phyloP scores from a whole-genome alignment of 2,113 vertebrate genomes.

The Apteryx mantelli region DNA sequence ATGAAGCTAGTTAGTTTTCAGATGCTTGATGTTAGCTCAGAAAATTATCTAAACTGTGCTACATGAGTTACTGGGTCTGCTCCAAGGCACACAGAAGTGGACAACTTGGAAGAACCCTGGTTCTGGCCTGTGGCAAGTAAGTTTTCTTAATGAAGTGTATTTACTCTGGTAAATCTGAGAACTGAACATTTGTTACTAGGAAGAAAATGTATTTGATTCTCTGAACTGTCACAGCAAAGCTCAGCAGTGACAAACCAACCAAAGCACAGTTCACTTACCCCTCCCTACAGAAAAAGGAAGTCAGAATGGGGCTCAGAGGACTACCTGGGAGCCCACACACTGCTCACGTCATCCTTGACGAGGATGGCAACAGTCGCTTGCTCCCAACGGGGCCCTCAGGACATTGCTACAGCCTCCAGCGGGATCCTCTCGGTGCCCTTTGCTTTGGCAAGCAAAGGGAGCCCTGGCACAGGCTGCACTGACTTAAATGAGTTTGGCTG shows the following conservation, averaged over 20 bases:
- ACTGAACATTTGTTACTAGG: neutral
- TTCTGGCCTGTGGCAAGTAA: neutral
- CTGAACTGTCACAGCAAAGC: neutral
- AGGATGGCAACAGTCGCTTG: neutral
- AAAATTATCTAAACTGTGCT: too few species aligned
- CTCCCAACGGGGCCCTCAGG: neutral
- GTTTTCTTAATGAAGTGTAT: neutral
- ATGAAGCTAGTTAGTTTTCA: too few species aligned
- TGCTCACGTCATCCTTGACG: fast-evolving
- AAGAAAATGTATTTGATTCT: neutral
- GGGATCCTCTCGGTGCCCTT: neutral
- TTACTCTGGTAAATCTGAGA: neutral
- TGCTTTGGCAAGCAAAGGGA: neutral
- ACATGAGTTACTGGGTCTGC: too few species aligned
- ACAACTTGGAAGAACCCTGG: neutral
- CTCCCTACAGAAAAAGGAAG: neutral
- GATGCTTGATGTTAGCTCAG: too few species aligned
- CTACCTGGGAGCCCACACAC: neutral
- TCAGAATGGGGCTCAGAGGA: neutral
- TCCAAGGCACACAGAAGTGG: too few species aligned
- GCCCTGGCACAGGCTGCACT: neutral
- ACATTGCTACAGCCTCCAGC: neutral
- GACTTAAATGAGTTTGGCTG: neutral
- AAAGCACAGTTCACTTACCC: neutral
- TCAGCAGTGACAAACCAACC: neutral